phyloP scores from a whole-genome alignment of 2,797 vertebrate species.

The Argentina silus region DNA sequence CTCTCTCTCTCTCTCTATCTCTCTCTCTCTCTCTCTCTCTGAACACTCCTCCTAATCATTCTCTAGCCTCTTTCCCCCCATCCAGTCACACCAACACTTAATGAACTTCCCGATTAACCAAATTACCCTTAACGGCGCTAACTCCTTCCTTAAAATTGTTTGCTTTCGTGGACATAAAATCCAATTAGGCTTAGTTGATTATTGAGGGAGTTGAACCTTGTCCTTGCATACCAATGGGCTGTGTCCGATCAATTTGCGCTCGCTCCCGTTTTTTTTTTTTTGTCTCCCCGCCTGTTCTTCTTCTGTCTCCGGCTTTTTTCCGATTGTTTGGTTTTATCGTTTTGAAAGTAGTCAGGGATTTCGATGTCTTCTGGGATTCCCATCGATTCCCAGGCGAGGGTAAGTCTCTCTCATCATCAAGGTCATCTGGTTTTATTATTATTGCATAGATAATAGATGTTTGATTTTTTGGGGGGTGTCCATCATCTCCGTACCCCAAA shows the following conservation, averaged over 20 bases:
- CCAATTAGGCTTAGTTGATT: slow-evolving; percentile 35
- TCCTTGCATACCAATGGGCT: slow-evolving; percentile 39
- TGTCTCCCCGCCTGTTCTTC: background rate
- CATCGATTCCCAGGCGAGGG: slow-evolving; percentile 2
- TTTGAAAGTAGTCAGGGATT: background rate
- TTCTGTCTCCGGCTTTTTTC: slow-evolving; percentile 5
- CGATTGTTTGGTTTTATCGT: background rate
- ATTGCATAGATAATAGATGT: background rate
- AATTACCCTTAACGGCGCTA: slow-evolving; percentile 41
- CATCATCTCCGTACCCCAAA: background rate
- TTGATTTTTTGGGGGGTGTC: background rate
- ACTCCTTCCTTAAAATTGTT: slow-evolving; percentile 37
- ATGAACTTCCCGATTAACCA: slow-evolving; percentile 54
- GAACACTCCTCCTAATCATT: slow-evolving; percentile 22
- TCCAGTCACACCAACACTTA: slow-evolving; percentile 44
- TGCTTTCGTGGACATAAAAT: slow-evolving; percentile 45
- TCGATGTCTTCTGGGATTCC: background rate
- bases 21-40: slow-evolving; percentile 4
- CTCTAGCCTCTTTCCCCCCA: slow-evolving; percentile 19
- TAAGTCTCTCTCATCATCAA: background rate
- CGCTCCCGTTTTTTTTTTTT: slow-evolving; percentile 10
- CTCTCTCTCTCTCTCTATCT: background rate
- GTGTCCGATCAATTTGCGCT: slow-evolving; percentile 35
- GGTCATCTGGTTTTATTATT: background rate
- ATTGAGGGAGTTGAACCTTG: slow-evolving; percentile 23